phyloP scores from a whole-genome alignment of 2,113 vertebrate genomes.

The Bungarus multicinctus region DNA sequence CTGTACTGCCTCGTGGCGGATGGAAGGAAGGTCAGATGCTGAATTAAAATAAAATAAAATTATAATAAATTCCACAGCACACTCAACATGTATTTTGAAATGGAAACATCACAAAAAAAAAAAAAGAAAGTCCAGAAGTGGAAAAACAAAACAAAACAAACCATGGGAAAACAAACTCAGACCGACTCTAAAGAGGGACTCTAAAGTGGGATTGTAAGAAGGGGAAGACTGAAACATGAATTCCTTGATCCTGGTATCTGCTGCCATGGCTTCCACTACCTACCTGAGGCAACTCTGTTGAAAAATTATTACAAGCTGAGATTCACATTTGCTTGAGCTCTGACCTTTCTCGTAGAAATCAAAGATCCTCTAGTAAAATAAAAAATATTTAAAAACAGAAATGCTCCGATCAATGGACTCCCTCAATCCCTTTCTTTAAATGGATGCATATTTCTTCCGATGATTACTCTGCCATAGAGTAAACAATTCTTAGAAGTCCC shows the following conservation, averaged over 20 bases:
- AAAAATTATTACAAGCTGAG: neutral
- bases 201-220: too few relatives aligned
- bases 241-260: neutral
- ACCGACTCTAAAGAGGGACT: neutral
- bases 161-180: neutral
- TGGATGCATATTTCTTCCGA: neutral
- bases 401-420: neutral
- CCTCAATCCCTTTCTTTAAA: neutral
- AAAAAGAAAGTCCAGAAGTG: constrained; percentile 27
- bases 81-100: constrained; percentile 27
- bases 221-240: neutral
- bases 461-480: neutral
- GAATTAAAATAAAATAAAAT: constrained; percentile 73
- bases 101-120: constrained; percentile 46
- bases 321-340: neutral
- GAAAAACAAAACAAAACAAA: constrained; percentile 25
- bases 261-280: neutral
- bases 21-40: constrained; percentile 87
- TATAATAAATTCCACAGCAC: constrained; percentile 64
- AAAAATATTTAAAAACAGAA: neutral
- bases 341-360: neutral
- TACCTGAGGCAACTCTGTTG: neutral
- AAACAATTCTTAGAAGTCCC: neutral
- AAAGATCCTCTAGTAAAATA: neutral
- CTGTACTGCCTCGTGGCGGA: constrained; percentile 90